Evolutionary conservation across 2,797 vertebrate genomes (phyloP).

Genomic region (Rhinichthys osculus): DNA sequence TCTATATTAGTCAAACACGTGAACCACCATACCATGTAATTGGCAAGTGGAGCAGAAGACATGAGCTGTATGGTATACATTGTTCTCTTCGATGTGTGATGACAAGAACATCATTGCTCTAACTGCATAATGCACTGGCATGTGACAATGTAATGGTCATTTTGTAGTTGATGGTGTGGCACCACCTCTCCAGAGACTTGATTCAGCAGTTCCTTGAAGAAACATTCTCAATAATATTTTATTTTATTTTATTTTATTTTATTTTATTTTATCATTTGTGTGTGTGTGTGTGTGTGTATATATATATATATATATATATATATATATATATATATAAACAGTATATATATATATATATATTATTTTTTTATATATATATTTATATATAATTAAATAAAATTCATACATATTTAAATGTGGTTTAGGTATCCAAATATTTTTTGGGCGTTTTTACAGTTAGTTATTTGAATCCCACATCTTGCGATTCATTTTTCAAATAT

Average conservation of each 20-base stretch:
- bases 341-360: neutral
- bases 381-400: neutral
- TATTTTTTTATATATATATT: neutral
- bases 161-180: slow-evolving; percentile 45
- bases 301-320: neutral
- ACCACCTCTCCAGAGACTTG: slow-evolving; percentile 22
- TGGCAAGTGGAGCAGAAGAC: slow-evolving; percentile 44
- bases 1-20: slow-evolving; percentile 38
- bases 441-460: neutral
- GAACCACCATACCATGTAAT: slow-evolving; percentile 48
- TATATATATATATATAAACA: neutral
- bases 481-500: neutral
- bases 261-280: neutral
- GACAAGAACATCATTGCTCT: slow-evolving; percentile 39
- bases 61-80: slow-evolving; percentile 38
- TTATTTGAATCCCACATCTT: neutral
- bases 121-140: slow-evolving; percentile 37
- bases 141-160: slow-evolving; percentile 44
- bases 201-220: slow-evolving; percentile 28
- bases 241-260: neutral
- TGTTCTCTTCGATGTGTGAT: slow-evolving; percentile 43
- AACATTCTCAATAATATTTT: slow-evolving; percentile 15
- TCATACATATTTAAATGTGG: neutral
- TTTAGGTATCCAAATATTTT: neutral
- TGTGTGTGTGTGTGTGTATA: too few relatives aligned